Evolutionary conservation across 2,888 invertebrate species (phyloP).

Genomic region (Anagyrus pseudococci): DNA sequence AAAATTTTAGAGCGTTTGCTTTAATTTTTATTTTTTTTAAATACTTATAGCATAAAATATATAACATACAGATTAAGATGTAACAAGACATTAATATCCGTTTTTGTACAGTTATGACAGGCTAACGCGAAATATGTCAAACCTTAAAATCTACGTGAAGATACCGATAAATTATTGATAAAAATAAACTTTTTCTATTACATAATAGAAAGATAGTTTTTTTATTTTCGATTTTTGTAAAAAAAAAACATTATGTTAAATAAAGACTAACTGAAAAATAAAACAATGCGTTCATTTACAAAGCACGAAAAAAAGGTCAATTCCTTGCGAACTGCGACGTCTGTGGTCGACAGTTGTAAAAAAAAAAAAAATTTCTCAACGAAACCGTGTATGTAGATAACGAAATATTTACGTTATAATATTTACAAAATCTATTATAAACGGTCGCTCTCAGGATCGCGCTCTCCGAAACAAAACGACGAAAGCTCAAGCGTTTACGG

Average conservation of each 20-base stretch:
- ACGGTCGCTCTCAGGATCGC: constrained; percentile 18
- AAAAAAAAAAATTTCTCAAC: constrained; percentile 19
- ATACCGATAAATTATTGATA: constrained; percentile 27
- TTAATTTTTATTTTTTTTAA: constrained; percentile 31
- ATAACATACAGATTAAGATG: constrained; percentile 31
- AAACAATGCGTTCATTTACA: constrained; percentile 55
- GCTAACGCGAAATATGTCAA: constrained; percentile 30
- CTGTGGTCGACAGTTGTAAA: too few species aligned
- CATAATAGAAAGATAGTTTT: constrained; percentile 30
- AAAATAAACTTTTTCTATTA: constrained; percentile 35
- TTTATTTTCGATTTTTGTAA: constrained; percentile 39
- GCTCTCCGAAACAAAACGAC: constrained; percentile 12
- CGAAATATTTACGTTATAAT: constrained; percentile 39
- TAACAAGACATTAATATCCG: constrained; percentile 29
- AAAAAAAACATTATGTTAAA: constrained; percentile 29
- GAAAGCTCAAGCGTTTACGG: too few species aligned
- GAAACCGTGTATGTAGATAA: constrained; percentile 37
- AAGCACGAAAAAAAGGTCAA: constrained; percentile 46
- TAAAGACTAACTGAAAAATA: too few species aligned
- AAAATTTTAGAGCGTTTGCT: too few species aligned
- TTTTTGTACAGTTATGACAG: constrained; percentile 38
- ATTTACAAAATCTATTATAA: constrained; percentile 38
- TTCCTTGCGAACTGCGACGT: constrained; percentile 22
- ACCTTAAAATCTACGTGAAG: constrained; percentile 26
- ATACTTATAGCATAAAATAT: constrained; percentile 35